These are phyloP conservation scores for Hemichromis elongatus DNA, from an alignment of 2,113 vertebrate genomes.

Conservation along the genomic window DNA sequence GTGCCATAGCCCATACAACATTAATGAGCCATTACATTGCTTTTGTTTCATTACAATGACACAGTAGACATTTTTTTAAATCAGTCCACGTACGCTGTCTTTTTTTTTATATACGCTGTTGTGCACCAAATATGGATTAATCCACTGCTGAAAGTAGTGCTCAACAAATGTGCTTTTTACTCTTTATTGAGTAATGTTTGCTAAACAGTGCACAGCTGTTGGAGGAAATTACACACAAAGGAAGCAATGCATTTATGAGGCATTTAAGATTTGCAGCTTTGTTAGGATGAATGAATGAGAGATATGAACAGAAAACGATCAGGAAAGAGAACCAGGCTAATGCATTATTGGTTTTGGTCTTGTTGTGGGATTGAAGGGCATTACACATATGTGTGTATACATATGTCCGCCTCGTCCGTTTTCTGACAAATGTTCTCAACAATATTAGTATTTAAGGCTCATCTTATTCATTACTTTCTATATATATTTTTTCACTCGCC, in stretches of 20 bases:
- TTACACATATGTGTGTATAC: not conserved
- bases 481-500: not conserved
- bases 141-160: not conserved
- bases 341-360: not conserved
- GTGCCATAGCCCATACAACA: not conserved
- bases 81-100: not conserved
- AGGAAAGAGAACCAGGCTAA: not conserved
- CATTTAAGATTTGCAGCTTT: not conserved
- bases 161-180: not conserved
- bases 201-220: not conserved
- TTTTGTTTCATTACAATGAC: not conserved
- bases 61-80: not conserved
- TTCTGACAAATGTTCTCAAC: not conserved
- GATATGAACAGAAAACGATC: not conserved
- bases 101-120: not conserved
- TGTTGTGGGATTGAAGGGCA: not conserved
- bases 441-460: not conserved
- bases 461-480: constrained; percentile 10
- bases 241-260: not conserved
- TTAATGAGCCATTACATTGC: not conserved
- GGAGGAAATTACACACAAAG: not conserved
- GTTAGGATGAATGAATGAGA: not conserved
- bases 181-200: not conserved
- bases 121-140: not conserved
- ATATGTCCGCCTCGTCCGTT: not conserved